phyloP scores from a whole-genome alignment of 53 echinoderm and acorn worm species.

The Luidia sarsii region DNA sequence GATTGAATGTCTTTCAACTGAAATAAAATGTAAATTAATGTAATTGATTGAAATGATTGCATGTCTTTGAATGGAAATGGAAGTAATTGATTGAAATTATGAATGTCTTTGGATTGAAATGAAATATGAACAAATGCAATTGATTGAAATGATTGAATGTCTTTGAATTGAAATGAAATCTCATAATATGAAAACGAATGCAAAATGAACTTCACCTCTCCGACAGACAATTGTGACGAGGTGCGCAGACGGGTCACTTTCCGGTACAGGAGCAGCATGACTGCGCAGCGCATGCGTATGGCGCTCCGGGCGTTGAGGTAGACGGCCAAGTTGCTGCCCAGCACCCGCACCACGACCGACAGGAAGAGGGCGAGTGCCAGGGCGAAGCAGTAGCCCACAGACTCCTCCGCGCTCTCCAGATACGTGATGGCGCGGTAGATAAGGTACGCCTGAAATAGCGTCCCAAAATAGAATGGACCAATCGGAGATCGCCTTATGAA shows the following conservation, averaged over 20 bases:
- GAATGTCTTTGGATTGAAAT: too few species aligned
- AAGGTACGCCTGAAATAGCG: conserved; percentile 77
- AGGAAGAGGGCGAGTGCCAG: conserved; percentile 63
- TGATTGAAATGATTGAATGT: too few species aligned
- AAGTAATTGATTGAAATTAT: too few species aligned
- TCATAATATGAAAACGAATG: background rate
- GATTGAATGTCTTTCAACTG: too few species aligned
- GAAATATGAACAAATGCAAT: too few species aligned
- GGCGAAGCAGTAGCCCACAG: conserved; percentile 46
- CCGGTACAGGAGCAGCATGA: conserved; percentile 75
- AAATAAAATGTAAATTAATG: too few species aligned
- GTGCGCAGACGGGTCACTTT: conserved; percentile 66
- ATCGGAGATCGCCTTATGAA: too few species aligned
- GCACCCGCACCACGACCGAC: conserved; percentile 46
- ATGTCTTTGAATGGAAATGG: too few species aligned
- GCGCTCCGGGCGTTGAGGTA: conserved; percentile 72
- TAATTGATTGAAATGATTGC: too few species aligned
- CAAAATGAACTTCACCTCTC: conserved; percentile 64
- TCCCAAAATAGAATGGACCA: too few species aligned
- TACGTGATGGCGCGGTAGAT: conserved; percentile 61
- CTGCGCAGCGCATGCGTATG: conserved; percentile 67
- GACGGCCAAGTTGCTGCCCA: conserved; percentile 64
- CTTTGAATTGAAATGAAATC: too few species aligned
- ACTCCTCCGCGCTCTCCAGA: conserved; percentile 44
- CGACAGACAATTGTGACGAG: conserved; percentile 66